phyloP scores from a whole-genome alignment of 2,888 invertebrate species.

The Morinoia aosen region DNA sequence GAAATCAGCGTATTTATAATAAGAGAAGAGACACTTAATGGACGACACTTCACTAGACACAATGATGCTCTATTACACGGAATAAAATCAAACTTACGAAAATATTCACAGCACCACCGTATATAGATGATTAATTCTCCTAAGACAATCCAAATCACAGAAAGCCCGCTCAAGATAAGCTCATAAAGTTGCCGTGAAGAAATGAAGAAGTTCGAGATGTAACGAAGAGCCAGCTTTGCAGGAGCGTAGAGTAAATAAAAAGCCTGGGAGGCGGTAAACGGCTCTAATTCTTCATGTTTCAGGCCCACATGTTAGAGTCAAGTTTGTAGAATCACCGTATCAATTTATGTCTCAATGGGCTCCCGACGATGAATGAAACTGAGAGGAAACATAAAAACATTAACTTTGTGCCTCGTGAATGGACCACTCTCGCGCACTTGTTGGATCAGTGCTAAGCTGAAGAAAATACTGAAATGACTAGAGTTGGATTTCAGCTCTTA shows the following conservation, averaged over 20 bases:
- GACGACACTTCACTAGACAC: background rate
- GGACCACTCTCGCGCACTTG: background rate
- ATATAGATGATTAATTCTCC: background rate
- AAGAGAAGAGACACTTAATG: background rate
- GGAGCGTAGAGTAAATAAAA: background rate
- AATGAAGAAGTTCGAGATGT: background rate
- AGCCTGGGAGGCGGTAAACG: background rate
- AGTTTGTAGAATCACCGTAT: constrained; percentile 22
- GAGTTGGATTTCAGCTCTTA: background rate
- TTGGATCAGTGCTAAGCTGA: background rate
- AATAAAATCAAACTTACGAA: background rate
- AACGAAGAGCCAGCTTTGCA: background rate
- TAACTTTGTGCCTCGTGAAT: background rate
- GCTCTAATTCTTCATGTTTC: background rate
- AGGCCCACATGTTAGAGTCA: background rate
- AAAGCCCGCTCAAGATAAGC: background rate
- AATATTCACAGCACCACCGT: background rate
- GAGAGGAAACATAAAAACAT: background rate
- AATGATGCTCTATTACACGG: background rate
- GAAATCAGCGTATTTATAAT: background rate
- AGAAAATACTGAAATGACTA: background rate
- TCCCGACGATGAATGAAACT: background rate
- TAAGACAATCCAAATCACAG: background rate
- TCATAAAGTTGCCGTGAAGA: background rate
- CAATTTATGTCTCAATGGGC: constrained; percentile 45